phyloP scores from a whole-genome alignment of 1,140 invertebrate genomes.

The Eurosta solidaginis region DNA sequence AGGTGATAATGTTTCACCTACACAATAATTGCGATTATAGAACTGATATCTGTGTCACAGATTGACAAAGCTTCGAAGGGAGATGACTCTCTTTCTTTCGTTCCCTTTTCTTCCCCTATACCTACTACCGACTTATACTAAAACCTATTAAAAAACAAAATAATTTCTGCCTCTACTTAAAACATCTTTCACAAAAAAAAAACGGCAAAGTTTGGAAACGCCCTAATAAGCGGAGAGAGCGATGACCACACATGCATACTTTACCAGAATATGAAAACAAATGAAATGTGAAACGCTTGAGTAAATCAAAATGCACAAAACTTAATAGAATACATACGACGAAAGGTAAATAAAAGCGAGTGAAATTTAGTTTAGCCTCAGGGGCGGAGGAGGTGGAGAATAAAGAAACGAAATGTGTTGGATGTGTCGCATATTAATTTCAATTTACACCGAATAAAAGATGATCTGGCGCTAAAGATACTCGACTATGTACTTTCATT shows the following conservation, averaged over 20 bases:
- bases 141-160: no score
- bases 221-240: no score
- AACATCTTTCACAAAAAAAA: no score
- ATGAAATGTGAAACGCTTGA: constrained; percentile 26
- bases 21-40: no score
- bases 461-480: not conserved
- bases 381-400: not conserved
- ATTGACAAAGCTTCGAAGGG: no score
- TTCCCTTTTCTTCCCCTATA: no score
- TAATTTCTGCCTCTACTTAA: no score
- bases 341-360: not conserved
- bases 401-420: not conserved
- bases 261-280: constrained; percentile 6
- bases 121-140: no score
- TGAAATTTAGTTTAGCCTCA: not conserved
- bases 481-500: not conserved
- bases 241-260: not conserved
- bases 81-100: no score
- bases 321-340: constrained; percentile 23
- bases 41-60: no score
- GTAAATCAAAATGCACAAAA: constrained; percentile 19
- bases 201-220: no score
- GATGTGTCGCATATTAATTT: constrained; percentile 54
- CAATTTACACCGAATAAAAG: constrained; percentile 41
- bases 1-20: no score